Base-by-base conservation (phyloP, 1,140 invertebrate genomes). In the Drosophila trapezifrons region DNA sequence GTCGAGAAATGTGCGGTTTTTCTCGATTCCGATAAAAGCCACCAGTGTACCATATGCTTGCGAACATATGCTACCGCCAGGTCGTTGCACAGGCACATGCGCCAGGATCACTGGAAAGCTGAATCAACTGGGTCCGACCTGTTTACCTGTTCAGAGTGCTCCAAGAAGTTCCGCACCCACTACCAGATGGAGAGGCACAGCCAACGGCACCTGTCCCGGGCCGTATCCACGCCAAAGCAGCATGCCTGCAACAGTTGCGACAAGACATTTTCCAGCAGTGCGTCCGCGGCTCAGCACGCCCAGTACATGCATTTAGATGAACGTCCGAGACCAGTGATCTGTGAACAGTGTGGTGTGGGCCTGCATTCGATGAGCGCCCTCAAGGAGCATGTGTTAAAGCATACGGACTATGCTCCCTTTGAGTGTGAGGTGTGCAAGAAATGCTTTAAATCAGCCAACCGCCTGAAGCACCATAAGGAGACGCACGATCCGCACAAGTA, bases 401-500 rank as follows among this genome's bases (percentile, higher is more conserved):
- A 93, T 58, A 93, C 92, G 15, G 93, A 93, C 35, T 90, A 92
- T 6, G 84, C 92, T 1, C 93, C 93, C 0, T 93, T 91, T 45
- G 90, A 92, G 46, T 94, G 93, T 62, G 90, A 91, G 37, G 83
- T 92, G 38, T 93, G 93, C 78, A 90, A 90, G 51, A 93, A 93
- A 74, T 92, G 91, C 60, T 93, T 92, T 22, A 92, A 92, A 20
- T 90, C 78, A 47, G 54, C 70, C 12, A 83, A 56, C 9, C 76
- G 90, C 2, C 52, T 91, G n/a, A 89, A 84, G 42, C 84, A 66
- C 18, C 91, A 92, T 51, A 81, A 90, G 66, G 93, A 93, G 66
- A 93, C 86, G 1, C 93, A 93, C 69, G 90, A 92, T 60, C 91
- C 92, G 40, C 93, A 93, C 29, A 92, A 92, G 29, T 93, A 93